Percentiles rank a stretch among this genome's conserved stretches.
Conservation (phyloP, 1,140 invertebrate genomes). For the Stenopsyche tienmushanensis region DNA sequence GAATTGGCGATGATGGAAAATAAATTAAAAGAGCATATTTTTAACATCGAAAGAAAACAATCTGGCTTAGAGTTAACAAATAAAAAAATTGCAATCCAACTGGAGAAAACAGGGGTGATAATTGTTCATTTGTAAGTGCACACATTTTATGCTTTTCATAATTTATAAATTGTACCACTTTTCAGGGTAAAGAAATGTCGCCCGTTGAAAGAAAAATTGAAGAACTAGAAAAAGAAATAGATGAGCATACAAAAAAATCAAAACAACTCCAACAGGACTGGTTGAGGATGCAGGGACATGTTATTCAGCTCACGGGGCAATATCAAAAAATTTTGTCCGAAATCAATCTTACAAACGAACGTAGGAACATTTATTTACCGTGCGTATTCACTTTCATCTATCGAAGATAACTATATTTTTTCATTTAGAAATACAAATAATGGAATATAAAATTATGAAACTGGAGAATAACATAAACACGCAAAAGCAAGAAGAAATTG, state of each 20-base stretch:
- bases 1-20: slow-evolving; percentile 55
- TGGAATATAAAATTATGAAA: slow-evolving; percentile 72
- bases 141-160: neutral
- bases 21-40: slow-evolving; percentile 51
- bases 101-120: slow-evolving; percentile 25
- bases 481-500: slow-evolving; percentile 57
- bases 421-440: slow-evolving; percentile 66
- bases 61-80: slow-evolving; percentile 9
- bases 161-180: neutral
- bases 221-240: slow-evolving; percentile 64
- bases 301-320: slow-evolving; percentile 65
- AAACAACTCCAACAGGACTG: slow-evolving; percentile 69
- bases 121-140: neutral
- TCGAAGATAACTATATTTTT: slow-evolving; percentile 14
- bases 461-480: slow-evolving; percentile 64
- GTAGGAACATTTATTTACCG: slow-evolving; percentile 53
- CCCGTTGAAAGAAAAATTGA: slow-evolving; percentile 55
- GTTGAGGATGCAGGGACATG: slow-evolving; percentile 70
- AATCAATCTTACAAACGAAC: slow-evolving; percentile 67
- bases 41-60: slow-evolving; percentile 15
- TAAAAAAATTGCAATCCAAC: slow-evolving; percentile 19
- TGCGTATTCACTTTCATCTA: slow-evolving; percentile 14
- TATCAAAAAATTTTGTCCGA: slow-evolving; percentile 65
- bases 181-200: slow-evolving; percentile 44
- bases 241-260: slow-evolving; percentile 58